These are phyloP conservation scores for Fringilla coelebs DNA, from an alignment of 2,797 vertebrate genomes.

Conservation along the genomic window DNA sequence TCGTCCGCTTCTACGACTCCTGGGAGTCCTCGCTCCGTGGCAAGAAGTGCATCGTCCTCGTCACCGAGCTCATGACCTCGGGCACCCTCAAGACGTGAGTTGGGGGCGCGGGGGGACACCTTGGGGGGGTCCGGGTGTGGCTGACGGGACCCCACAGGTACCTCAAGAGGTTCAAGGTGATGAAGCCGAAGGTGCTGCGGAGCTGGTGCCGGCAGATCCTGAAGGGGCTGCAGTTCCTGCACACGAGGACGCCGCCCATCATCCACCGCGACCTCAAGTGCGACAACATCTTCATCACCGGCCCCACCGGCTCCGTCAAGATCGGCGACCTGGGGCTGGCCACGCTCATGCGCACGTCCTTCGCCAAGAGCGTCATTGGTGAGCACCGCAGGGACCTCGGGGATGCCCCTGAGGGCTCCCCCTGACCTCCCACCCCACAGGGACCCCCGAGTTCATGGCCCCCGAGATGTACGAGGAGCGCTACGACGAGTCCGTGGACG, in stretches of 20 bases:
- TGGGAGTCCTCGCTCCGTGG: constrained; percentile 92
- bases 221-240: constrained; percentile 94
- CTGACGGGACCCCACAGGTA: constrained; percentile 74
- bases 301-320: constrained; percentile 95
- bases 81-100: constrained; percentile 95
- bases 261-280: constrained; percentile 96
- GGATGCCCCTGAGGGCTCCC: neutral
- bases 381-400: neutral
- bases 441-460: constrained; percentile 73
- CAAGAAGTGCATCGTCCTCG: constrained; percentile 95
- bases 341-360: constrained; percentile 94
- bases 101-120: accelerated
- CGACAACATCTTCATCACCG: constrained; percentile 98
- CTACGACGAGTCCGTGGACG: constrained; percentile 96
- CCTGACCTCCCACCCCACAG: neutral
- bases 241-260: constrained; percentile 93
- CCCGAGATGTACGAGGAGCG: constrained; percentile 97
- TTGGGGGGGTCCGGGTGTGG: accelerated
- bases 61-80: constrained; percentile 97
- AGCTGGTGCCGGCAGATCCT: constrained; percentile 97
- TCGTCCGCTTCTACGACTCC: constrained; percentile 96
- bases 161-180: constrained; percentile 96
- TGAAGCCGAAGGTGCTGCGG: constrained; percentile 95
- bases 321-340: constrained; percentile 94
- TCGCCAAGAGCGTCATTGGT: constrained; percentile 98